Percentiles rank a stretch among this genome's conserved stretches.
Evolutionary conservation across 2,797 vertebrate genomes (phyloP).

Genomic region (Natrix natrix): DNA sequence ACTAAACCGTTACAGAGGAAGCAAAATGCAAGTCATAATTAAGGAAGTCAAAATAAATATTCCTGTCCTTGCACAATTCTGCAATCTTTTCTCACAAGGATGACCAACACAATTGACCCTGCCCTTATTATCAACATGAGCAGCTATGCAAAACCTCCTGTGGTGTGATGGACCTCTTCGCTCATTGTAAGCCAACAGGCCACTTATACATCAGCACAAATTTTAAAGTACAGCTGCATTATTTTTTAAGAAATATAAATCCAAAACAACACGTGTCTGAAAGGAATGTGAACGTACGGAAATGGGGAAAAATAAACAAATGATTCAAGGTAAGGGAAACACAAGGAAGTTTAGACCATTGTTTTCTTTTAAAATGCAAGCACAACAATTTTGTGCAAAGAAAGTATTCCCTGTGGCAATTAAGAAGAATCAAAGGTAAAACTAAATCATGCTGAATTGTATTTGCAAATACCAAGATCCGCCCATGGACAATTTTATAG

Average conservation of each 20-base stretch:
- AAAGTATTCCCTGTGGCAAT: not conserved
- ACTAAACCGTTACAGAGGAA: not conserved
- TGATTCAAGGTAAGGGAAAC: not conserved
- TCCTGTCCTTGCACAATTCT: not conserved
- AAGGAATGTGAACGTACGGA: not conserved
- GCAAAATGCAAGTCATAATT: not conserved
- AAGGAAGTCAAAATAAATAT: not conserved
- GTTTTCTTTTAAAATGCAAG: not conserved
- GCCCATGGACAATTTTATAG: not conserved
- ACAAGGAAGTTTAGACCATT: not conserved
- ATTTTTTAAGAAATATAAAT: not conserved
- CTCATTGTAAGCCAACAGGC: not conserved
- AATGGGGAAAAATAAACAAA: not conserved
- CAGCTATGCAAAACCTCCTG: not conserved
- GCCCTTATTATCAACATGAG: not conserved
- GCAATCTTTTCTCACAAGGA: not conserved
- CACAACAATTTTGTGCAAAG: not conserved
- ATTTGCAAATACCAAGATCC: not conserved
- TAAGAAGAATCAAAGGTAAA: not conserved
- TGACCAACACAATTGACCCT: not conserved
- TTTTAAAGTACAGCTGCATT: not conserved
- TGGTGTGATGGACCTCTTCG: not conserved
- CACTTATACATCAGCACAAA: not conserved
- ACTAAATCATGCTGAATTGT: not conserved
- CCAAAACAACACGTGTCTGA: not conserved